Evolutionary conservation across 2,113 vertebrate species (phyloP).

Genomic region (Cyrtonyx montezumae): DNA sequence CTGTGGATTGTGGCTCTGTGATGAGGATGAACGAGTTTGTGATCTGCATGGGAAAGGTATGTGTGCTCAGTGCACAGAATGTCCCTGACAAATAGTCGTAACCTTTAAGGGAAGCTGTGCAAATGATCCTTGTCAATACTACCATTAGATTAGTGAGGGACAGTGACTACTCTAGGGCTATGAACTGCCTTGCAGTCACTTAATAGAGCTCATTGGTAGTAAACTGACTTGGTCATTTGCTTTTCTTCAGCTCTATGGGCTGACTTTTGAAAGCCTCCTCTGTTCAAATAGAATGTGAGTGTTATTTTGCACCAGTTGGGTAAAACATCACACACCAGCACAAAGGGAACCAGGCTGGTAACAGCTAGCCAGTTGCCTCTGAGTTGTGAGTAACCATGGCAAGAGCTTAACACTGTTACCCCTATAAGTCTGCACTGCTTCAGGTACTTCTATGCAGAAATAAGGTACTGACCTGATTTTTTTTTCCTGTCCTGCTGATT

Average conservation of each 20-base stretch:
- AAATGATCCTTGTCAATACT: conserved; percentile 64
- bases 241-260: conserved; percentile 36
- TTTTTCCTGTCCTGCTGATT: not conserved
- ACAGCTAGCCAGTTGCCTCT: not conserved
- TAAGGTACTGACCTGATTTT: not conserved
- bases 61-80: rapidly evolving
- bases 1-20: rapidly evolving
- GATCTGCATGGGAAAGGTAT: not conserved
- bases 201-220: conserved; percentile 52
- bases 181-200: conserved; percentile 49
- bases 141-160: conserved; percentile 50
- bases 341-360: not conserved
- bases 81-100: conserved; percentile 27
- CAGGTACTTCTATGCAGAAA: not conserved
- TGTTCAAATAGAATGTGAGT: conserved; percentile 18
- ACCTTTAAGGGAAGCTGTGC: conserved; percentile 46
- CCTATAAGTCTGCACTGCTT: not conserved
- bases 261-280: conserved; percentile 27
- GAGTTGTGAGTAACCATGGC: not conserved
- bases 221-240: conserved; percentile 47
- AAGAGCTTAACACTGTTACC: not conserved
- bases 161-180: conserved; percentile 41
- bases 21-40: not conserved
- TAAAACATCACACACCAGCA: conserved; percentile 23
- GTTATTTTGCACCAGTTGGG: not conserved